Base-by-base conservation (phyloP, 2,113 vertebrate species). In the Mustela lutreola region DNA sequence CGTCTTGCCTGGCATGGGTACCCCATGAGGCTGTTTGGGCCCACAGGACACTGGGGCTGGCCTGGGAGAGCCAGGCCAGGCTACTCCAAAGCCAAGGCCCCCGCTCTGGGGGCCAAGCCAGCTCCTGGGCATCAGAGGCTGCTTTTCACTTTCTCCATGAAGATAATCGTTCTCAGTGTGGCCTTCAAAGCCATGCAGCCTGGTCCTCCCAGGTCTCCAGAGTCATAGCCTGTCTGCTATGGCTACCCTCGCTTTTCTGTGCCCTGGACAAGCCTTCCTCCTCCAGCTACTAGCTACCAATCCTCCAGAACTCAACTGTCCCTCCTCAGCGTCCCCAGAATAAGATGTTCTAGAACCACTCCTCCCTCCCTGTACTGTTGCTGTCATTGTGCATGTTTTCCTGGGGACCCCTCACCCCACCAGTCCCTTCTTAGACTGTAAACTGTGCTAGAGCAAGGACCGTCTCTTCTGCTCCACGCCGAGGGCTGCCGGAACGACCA, bases 111-210 rank as follows among this genome's bases (percentile, higher is more conserved):
- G 16, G 48, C 45, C 48, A 9, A 18, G 16, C 24, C 81, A 60
- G 22, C 71, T 36, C 80, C 71, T n/a, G 16, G 1, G 3, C 7
- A 18, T n/a, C 60, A 67, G 28, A 1, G 1, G 8, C 21, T 14
- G 1, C 6, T 56, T 21, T 67, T n/a, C 28, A 48, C 24, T 78
- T 75, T 53, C 80, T 71, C 5, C 1, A 12, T 4, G 39, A 53
- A 50, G n/a, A 22, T 28, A 3, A 3, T 24, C 0, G 6, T 48
- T 28, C 50, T 36, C 60, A n/a, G 14, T 0, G 0, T 5, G 5
- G 2, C 60, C 83, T 62, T 11, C n/a, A 4, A 45, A 53, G 26
- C 45, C n/a, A 12, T 24, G 11, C 11, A 1, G 7, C 39, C n/a
- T 53, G 50, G 33, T 70, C 7, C 31, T 50, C 73, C 36, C 18